Base-by-base conservation (phyloP, 2,113 vertebrate species). In the Antigone vipio region DNA sequence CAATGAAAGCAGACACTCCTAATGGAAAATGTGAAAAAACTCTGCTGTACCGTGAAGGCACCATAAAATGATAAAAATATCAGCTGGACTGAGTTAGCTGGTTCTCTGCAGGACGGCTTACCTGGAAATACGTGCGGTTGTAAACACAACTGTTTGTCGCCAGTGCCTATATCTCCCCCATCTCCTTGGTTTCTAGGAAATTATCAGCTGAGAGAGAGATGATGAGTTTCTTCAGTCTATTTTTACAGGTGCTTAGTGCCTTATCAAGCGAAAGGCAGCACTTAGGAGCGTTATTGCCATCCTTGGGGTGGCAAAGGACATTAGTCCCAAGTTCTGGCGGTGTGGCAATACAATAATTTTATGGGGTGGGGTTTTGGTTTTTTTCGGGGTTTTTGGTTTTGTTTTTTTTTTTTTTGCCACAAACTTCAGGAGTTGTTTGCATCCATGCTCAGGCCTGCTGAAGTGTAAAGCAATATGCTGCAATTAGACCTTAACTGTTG, bases 181-280 rank as follows among this genome's bases (percentile, higher is more conserved):
- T 92, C 86, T 87, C 97, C 96, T 91, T 92, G 73, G 95, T 97
- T 95, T 95, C 97, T 19, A 95, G 95, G 97, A 58, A 95, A 96
- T 92, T 97, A 96, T 97, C 96, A 89, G 89, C 22, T 85, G 62
- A 66, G 69, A 91, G 80, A 62, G 84, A 67, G 58, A 42, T 69
- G 42, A 92, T 93, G 91, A 82, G 76, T 62, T 93, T 87, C 95
- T 97, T 97, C n/a, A 27, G 62, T 30, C 49, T 82, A 15, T 92
- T 97, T 91, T 85, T 29, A 79, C 62, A 5, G 20, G 29, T 66
- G 71, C 47, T 88, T 56, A 94, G 60, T 77, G 78, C 53, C 73
- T 93, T 67, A 92, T 69, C 59, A 88, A 85, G 56, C 20, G 13
- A 21, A 59, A 78, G 53, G 29, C 71, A 86, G 68, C 75, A 52